These are phyloP conservation scores for Conger conger DNA, from an alignment of 2,113 vertebrate genomes.

Conservation along the genomic window DNA sequence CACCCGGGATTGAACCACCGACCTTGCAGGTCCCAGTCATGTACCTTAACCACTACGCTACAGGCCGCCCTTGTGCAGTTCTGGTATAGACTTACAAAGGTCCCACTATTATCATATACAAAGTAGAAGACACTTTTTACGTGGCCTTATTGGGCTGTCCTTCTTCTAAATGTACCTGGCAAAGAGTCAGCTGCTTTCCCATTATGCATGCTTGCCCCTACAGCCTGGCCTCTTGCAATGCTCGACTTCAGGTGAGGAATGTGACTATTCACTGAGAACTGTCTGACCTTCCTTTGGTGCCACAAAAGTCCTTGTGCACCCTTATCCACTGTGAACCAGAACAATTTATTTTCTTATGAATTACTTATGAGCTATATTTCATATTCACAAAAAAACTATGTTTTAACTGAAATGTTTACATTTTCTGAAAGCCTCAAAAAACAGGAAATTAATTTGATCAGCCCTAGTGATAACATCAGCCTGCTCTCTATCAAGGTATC, in stretches of 20 bases:
- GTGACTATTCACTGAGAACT: background rate
- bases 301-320: background rate
- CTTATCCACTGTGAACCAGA: background rate
- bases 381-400: too few relatives aligned
- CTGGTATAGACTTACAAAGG: background rate
- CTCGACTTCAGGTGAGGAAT: conserved; percentile 5
- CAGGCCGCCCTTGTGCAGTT: too few relatives aligned
- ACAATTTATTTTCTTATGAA: background rate
- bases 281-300: background rate
- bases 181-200: background rate
- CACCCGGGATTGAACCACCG: too few relatives aligned
- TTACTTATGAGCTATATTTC: background rate
- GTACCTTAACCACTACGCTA: too few relatives aligned
- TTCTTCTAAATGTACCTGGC: background rate
- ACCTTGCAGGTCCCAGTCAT: too few relatives aligned
- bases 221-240: background rate
- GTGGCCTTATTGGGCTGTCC: background rate
- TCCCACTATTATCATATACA: too few relatives aligned
- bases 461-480: too few relatives aligned
- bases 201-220: background rate
- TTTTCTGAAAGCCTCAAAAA: too few relatives aligned
- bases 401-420: too few relatives aligned
- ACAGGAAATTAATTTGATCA: too few relatives aligned
- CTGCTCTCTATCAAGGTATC: too few relatives aligned
- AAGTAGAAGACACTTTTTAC: background rate